Base-by-base conservation (phyloP, 2,113 vertebrate genomes). In the Tor tambroides region DNA sequence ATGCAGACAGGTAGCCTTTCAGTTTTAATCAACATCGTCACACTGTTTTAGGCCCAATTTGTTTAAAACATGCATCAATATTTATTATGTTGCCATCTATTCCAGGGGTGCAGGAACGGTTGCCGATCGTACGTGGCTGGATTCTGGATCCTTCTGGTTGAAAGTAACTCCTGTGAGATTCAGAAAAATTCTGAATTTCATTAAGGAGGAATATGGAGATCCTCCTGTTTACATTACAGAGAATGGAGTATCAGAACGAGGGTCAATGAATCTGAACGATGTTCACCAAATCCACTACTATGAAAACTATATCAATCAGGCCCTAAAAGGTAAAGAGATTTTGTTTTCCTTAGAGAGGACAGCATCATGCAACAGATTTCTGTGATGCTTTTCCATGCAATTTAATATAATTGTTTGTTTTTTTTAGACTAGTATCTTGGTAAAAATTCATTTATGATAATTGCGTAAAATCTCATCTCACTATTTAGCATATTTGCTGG, bases 91-190 rank as follows among this genome's bases (percentile, higher is more conserved):
- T 30, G 6, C 5, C 54, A 26, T 63, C 9, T 32, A 51, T 26
- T 67, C 74, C 86, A 99, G 98, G 90, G 96, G 97, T 0, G 96
- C 95, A 1, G 97, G 38, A 38, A 38, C 96, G 0, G 89, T 95
- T 41, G 23, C 93, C 0, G 98, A 99, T 92, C 96, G 93, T 12
- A 94, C 93, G 85, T 99, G 97, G 97, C 93, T 96, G 74, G 91
- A 87, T 74, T 97, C 98, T 0, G 98, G 97, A 0, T 99, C 98
- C 14, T 2, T 54, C 46, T 99, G 97, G 97, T 92, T 99, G 38
- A 98, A 97, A 91, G 93, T 98, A 75, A 95, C 96, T 0, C 98
- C 98, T 3, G 96, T 96, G 76, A 98, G 97, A 74, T 97, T 98
- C 92, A 92, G 97, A 43, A 97, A 85, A 90, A 94, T 98, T 72